phyloP scores from a whole-genome alignment of 53 echinoderm and acorn worm genomes.

The Luidia sarsii region DNA sequence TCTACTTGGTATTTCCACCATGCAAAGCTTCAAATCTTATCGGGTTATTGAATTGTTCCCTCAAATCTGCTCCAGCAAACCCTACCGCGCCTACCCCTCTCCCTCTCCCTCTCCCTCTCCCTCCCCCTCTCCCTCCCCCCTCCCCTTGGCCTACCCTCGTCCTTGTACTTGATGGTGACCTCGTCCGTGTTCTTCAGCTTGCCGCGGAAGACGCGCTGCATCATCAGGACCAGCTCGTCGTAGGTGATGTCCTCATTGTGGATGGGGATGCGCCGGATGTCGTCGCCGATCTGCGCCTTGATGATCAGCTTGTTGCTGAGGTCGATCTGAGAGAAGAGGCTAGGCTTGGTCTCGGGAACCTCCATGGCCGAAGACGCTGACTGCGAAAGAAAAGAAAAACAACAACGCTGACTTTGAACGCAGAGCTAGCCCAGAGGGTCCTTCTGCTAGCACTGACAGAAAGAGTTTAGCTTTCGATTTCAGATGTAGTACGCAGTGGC shows the following conservation, averaged over 20 bases:
- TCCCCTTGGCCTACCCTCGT: too few relatives aligned
- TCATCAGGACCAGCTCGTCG: conserved; percentile 95
- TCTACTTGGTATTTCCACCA: too few relatives aligned
- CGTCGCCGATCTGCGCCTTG: conserved; percentile 96
- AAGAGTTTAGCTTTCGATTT: too few relatives aligned
- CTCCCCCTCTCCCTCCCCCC: too few relatives aligned
- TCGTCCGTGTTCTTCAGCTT: conserved; percentile 95
- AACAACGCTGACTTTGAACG: not conserved
- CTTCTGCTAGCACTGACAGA: not conserved
- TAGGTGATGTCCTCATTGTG: conserved; percentile 97
- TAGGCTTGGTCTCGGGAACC: not conserved
- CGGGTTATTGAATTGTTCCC: too few relatives aligned
- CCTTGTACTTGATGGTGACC: conserved; percentile 95
- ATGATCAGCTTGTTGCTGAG: conserved; percentile 99
- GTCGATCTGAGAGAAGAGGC: conserved; percentile 80
- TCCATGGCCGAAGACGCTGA: conserved; percentile 26
- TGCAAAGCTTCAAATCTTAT: too few relatives aligned
- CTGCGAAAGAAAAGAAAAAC: not conserved
- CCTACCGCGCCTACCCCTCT: too few relatives aligned
- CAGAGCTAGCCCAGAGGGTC: not conserved
- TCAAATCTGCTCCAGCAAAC: too few relatives aligned
- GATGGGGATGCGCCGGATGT: conserved; percentile 93
- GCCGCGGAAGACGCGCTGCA: conserved; percentile 96
- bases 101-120: too few relatives aligned
- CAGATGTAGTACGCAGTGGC: too few relatives aligned